Percentiles rank a stretch among this genome's conserved stretches.
Conservation (phyloP, 2,113 vertebrate species). For the Irena cyanogastra region DNA sequence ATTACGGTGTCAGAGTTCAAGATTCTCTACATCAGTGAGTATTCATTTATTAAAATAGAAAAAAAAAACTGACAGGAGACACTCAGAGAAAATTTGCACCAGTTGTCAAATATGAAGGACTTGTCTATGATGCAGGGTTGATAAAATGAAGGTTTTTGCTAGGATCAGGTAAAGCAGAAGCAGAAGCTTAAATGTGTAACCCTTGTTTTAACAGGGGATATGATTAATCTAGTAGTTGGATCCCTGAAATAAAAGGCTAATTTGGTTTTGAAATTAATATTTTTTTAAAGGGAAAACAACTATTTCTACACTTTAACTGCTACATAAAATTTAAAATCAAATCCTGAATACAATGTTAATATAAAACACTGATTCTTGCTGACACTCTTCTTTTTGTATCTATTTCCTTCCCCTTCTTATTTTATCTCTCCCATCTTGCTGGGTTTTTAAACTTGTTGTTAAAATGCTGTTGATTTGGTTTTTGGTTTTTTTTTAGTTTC, state of each 20-base stretch:
- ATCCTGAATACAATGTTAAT: background rate
- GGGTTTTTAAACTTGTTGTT: background rate
- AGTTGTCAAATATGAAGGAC: background rate
- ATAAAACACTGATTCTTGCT: background rate
- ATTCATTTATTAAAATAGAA: background rate
- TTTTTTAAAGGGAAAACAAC: background rate
- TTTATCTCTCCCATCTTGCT: background rate
- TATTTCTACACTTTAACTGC: background rate
- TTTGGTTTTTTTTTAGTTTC: accelerated
- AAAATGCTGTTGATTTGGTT: background rate
- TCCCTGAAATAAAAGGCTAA: background rate
- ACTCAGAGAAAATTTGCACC: background rate
- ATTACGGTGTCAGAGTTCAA: background rate
- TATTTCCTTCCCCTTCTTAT: background rate
- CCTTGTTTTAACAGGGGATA: background rate
- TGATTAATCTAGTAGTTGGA: background rate
- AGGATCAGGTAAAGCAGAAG: background rate
- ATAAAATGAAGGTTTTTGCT: background rate
- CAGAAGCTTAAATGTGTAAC: background rate
- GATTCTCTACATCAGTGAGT: background rate
- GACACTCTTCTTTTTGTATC: background rate
- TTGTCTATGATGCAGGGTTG: background rate
- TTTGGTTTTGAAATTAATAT: background rate
- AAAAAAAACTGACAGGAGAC: background rate
- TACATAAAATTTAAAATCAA: background rate